Base-by-base conservation (phyloP, 2,888 invertebrate genomes). In the Troglohyphantes excavatus region DNA sequence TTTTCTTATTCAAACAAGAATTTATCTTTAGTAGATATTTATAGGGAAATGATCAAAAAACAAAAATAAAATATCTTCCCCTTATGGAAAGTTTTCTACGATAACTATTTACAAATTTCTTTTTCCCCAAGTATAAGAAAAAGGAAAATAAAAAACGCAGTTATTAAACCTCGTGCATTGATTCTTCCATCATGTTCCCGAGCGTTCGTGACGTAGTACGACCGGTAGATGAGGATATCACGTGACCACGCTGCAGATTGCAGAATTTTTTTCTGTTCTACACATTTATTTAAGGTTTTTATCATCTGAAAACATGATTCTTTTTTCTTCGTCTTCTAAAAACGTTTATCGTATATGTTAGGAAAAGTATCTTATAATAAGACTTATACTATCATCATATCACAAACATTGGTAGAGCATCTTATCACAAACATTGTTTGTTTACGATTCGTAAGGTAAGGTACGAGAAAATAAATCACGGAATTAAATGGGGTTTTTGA, bases 171-270 rank as follows among this genome's bases (percentile, higher is more conserved):
- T 39, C 39, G 3, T 70, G 39, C 33, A 82, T 82, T 70, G 43
- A 53, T 81, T 53, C 46, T 23, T 68, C 67, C 21, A n/a, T 67
- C n/a, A 33, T 63, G 39, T 78, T 78, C n/a, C 39, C 33, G 39
- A 61, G 43, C 6, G 11, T 82, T 82, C 82, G 70, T 82, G 81
- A 82, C 53, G 17, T 61, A 23, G 59, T 53, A 70, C 70, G 61
- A 29, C 70, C 19, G 27, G 53, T 39, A 70, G 82, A 82, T 82
- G 82, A 82, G 53, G 70, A 59, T 53, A 82, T 82, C 82, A 82
- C 82, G 82, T 82, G 82, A 82, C 82, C 21, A 5, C 5, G 19
- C 59, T 27, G 21, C n/a, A 19, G 53, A 33, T 33, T 33, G 23
- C 23, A 59, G 19, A 68, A 68, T 39, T 39, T 70, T 70, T 68